Base-by-base conservation (phyloP, 2,797 vertebrate genomes). In the Chiroxiphia lanceolata region DNA sequence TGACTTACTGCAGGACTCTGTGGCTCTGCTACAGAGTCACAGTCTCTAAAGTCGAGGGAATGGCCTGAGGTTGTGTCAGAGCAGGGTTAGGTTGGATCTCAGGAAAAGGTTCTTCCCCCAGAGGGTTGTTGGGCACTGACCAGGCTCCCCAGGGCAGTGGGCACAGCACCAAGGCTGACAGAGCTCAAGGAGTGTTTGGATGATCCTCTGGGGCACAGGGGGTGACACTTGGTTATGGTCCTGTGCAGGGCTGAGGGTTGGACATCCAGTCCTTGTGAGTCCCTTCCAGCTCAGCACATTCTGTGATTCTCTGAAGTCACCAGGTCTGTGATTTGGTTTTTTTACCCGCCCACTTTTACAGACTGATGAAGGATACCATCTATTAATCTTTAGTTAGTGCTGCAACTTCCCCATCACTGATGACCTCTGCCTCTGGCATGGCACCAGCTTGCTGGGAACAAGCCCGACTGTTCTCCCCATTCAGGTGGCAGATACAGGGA, bases 351-450 rank as follows among this genome's bases (percentile, higher is more conserved):
- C 34, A 13, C 31, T 79, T 89, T 91, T 83, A 85, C 40, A 80
- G 48, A 68, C 71, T 5, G 51, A 56, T 71, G 33, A 33, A 31
- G 59, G 51, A 72, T 23, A 87, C 20, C 5, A 0, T 25, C 65
- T 51, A 42, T 96, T 95, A 95, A 95, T 93, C 51, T 88, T 96
- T 94, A 91, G 94, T 19, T n/a, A 70, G 31, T 14, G n/a, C 47
- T 65, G 76, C 4, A 50, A 5, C 44, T 44, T 83, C 77, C 7
- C 1, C 5, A 17, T 40, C 59, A 44, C 67, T 1, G 10, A 3
- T 25, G 74, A 65, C 48, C 47, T 70, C 82, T 79, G 81, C 63
- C 23, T 18, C 61, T 56, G 56, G 27, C 0, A 1, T 72, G 53
- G 59, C 45, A 44, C 18, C 56, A 44, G 17, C 48, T 56, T 9